Evolutionary conservation across 2,888 invertebrate genomes (phyloP).

Genomic region (Parthenolecanium corni): DNA sequence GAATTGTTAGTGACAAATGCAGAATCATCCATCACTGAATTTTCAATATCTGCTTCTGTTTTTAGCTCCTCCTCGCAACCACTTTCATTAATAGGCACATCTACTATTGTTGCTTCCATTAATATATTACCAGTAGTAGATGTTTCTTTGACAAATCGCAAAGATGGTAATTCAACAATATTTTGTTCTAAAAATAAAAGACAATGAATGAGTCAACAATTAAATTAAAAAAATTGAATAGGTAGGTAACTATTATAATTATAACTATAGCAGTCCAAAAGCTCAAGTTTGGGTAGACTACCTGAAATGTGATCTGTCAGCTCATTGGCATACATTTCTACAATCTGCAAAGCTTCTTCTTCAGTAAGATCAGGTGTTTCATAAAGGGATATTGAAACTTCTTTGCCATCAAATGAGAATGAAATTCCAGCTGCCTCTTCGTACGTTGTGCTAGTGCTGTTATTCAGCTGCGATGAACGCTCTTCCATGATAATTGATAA

Average conservation of each 20-base stretch:
- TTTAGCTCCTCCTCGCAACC: conserved; percentile 65
- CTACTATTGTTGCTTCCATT: conserved; percentile 85
- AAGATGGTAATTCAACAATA: conserved; percentile 71
- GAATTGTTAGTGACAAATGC: neutral
- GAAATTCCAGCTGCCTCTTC: conserved; percentile 78
- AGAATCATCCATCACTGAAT: conserved; percentile 63
- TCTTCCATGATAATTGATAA: conserved; percentile 85
- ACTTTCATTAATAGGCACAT: conserved; percentile 37
- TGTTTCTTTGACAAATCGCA: conserved; percentile 79
- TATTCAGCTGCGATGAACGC: conserved; percentile 75
- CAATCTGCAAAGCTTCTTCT: conserved; percentile 80
- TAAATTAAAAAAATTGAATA: too few relatives aligned
- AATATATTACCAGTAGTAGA: conserved; percentile 74
- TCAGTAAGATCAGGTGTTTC: conserved; percentile 87
- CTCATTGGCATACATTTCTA: conserved; percentile 90
- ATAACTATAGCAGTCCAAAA: neutral
- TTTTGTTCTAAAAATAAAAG: conserved; percentile 53
- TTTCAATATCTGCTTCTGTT: conserved; percentile 77
- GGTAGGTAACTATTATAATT: too few relatives aligned
- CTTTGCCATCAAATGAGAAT: conserved; percentile 82
- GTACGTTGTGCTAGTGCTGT: conserved; percentile 50
- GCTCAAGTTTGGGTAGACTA: conserved; percentile 35
- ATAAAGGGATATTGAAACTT: conserved; percentile 79
- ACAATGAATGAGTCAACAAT: neutral
- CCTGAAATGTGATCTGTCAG: conserved; percentile 72